Base-by-base conservation (phyloP, 1,140 invertebrate species). In the Trichogramma pretiosum region DNA sequence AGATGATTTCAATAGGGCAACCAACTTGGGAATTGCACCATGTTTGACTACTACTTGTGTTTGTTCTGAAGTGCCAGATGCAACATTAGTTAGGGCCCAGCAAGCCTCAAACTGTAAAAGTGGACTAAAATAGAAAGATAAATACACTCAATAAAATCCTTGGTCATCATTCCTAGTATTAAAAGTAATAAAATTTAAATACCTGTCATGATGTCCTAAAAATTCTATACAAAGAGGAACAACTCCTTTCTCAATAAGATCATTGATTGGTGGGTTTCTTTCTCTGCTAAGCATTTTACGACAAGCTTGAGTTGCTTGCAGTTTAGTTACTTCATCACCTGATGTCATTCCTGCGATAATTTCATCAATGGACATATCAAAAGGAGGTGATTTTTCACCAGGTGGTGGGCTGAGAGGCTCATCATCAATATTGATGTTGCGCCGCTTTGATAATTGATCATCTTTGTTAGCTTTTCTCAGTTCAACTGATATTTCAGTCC, bases 1-100 rank as follows among this genome's bases (percentile, higher is more conserved):
- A 4, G 81, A 73, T 1, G 86, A 92, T 22, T 76, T 64, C 0
- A 99, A 68, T 5, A 98, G 71, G 0, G 73, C 65, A 24, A 97
- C 75, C 52, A 99, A 82, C 48, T 84, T 81, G 5, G 89, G 87
- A 30, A 98, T 81, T 13, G 93, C 95, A 33, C 89, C 87, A 61
- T 81, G 69, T 59, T 87, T 80, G 5, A 95, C 83, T 26, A 97
- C 89, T 36, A 82, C 83, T 53, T 84, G 78, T 3, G 93, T 97
- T 70, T 98, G 92, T 16, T 85, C 79, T 10, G 90, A 85, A 5
- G 87, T 93, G 11, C 94, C 94, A 1, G 92, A 97, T 10, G 96
- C 95, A 54, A 99, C 93, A 63, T 99, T 99, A 24, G 96, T 99
- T 17, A 99, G 68, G 1, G 93, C 93, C 96, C 96, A 99, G 2